Evolutionary conservation across 2,797 vertebrate genomes (phyloP).

Genomic region (Myotis planiceps): DNA sequence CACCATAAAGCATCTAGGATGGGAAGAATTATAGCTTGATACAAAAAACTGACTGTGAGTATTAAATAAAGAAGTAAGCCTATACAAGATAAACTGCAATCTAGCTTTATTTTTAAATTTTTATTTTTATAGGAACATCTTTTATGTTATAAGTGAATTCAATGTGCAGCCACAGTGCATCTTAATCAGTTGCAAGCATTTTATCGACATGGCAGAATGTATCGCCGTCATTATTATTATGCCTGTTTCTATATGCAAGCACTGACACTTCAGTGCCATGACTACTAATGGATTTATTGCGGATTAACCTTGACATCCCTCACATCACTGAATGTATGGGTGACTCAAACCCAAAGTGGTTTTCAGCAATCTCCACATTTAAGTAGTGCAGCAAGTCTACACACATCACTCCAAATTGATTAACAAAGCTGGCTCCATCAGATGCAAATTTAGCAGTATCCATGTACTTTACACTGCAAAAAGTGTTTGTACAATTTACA

Average conservation of each 20-base stretch:
- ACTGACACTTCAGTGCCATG: not conserved
- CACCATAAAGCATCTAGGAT: not conserved
- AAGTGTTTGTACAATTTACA: not conserved
- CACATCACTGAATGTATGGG: not conserved
- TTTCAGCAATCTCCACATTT: not conserved
- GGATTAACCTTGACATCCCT: constrained; percentile 18
- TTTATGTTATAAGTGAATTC: not conserved
- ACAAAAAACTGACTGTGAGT: not conserved
- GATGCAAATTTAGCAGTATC: constrained; percentile 11
- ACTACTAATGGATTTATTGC: constrained; percentile 7
- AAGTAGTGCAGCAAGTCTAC: not conserved
- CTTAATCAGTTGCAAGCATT: not conserved
- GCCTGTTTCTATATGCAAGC: not conserved
- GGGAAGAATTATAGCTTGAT: not conserved
- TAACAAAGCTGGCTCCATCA: not conserved
- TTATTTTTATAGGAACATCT: not conserved
- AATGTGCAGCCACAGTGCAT: not conserved
- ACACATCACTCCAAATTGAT: not conserved
- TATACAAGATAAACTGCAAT: not conserved
- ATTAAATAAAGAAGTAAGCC: constrained; percentile 3
- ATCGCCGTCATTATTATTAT: not conserved
- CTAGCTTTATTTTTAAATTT: not conserved
- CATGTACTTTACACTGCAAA: not conserved
- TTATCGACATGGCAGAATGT: not conserved
- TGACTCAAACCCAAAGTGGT: constrained; percentile 13